Base-by-base conservation (phyloP, 1,140 invertebrate genomes). In the Drosophila nebulosa region DNA sequence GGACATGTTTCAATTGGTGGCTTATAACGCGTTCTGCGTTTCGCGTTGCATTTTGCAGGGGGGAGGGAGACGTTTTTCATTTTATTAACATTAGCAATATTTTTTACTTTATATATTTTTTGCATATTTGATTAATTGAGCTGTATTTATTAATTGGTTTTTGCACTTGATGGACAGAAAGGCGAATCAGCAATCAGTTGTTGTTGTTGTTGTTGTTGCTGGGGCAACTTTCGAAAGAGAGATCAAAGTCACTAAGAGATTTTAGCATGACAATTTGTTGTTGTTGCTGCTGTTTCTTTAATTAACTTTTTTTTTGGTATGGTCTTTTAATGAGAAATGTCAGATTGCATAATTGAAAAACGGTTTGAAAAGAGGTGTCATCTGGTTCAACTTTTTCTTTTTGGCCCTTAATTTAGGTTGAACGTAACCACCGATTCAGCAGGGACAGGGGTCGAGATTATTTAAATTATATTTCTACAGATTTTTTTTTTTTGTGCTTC, bases 111-210 rank as follows among this genome's bases (percentile, higher is more conserved):
- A 74, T 74, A 66, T 65, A 26, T 21, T 74, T 75, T 75, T 72
- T 63, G 73, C 73, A 75, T 72, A 63, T 60, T 56, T 71, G 70
- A 85, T 85, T 86, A 85, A 85, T 85, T 81, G 74, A 86, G 69
- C 67, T 51, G 70, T 71, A 72, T 79, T 65, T 64, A 68, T 86
- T 80, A 63, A 86, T 86, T 80, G 56, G 69, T 52, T 36, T 46
- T 52, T 67, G 53, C 71, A 84, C 36, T 84, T 62, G 53, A 61
- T 60, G 74, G 60, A 21, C 27, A 55, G 35, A 46, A 46, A 46
- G 16, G 39, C 39, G 39, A 46, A 21, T 46, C 16, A 46, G 5
- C 39, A 18, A 21, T 46, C n/a, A n/a, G 39, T 21, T 46, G 39
- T 6, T 39, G 35, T 5, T 14, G 35, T n/a, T n/a, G 5, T 18